phyloP scores from a whole-genome alignment of 1,140 invertebrate species.

The Zaprionus capensis region DNA sequence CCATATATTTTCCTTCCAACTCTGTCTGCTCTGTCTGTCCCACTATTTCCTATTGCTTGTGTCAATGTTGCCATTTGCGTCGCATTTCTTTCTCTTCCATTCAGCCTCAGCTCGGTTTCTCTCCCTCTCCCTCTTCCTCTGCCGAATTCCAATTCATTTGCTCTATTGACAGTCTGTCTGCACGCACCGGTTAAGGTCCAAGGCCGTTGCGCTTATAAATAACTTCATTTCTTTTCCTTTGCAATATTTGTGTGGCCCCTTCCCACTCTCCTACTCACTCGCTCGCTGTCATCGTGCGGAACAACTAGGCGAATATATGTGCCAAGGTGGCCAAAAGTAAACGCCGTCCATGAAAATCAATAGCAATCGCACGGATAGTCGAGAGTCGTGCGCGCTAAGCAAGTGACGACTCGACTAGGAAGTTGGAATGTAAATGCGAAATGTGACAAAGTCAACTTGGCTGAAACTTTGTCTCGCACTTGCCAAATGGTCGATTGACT shows the following conservation, averaged over 20 bases:
- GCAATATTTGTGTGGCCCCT: neutral
- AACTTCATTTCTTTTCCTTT: conserved; percentile 62
- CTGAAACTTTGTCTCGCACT: conserved; percentile 5
- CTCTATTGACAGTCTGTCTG: conserved; percentile 73
- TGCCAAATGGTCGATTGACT: conserved; percentile 4
- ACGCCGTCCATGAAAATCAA: conserved; percentile 56
- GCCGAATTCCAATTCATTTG: conserved; percentile 57
- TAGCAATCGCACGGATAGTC: conserved; percentile 39
- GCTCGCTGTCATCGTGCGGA: conserved; percentile 27
- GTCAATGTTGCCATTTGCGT: conserved; percentile 28
- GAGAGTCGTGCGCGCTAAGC: conserved; percentile 16
- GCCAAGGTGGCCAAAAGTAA: conserved; percentile 58
- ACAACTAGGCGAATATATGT: conserved; percentile 53
- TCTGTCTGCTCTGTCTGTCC: neutral
- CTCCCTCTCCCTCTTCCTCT: neutral
- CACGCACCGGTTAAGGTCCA: conserved; percentile 63
- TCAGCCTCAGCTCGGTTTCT: conserved; percentile 12
- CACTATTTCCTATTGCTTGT: conserved; percentile 17
- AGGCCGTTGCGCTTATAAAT: conserved; percentile 64
- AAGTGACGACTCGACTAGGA: conserved; percentile 13
- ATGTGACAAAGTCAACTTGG: conserved; percentile 39
- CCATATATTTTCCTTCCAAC: neutral
- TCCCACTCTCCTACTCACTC: neutral
- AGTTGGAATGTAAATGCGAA: conserved; percentile 45
- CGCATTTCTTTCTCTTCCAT: conserved; percentile 15